phyloP scores from a whole-genome alignment of 2,888 invertebrate species.

The Carpatolechia fugitivella region DNA sequence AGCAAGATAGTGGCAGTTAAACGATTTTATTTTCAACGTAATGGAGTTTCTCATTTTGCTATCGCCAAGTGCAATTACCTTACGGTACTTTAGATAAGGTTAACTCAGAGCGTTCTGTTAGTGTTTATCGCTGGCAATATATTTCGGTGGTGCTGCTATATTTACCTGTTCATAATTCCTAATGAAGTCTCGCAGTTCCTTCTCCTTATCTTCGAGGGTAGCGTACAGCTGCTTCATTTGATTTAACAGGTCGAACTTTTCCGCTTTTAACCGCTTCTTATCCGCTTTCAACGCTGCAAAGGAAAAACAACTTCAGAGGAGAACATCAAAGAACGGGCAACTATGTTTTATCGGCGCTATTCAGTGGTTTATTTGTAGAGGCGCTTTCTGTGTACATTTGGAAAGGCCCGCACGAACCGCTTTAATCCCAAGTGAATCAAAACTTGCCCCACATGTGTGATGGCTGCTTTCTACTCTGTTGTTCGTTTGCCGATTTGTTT shows the following conservation, averaged over 20 bases:
- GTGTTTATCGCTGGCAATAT: neutral
- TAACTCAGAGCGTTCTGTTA: neutral
- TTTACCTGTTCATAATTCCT: constrained; percentile 91
- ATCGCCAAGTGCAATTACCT: neutral
- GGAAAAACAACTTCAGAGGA: constrained; percentile 30
- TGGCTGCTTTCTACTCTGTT: constrained; percentile 29
- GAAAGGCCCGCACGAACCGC: neutral
- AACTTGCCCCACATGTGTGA: constrained; percentile 18
- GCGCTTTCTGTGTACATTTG: neutral
- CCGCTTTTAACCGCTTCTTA: constrained; percentile 93
- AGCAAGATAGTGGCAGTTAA: too few species aligned
- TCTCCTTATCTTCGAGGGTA: constrained; percentile 96
- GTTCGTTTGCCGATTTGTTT: constrained; percentile 39
- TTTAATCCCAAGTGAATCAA: neutral
- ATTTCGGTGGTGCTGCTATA: neutral
- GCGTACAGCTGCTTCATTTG: constrained; percentile 97
- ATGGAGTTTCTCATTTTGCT: neutral
- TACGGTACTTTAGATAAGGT: neutral
- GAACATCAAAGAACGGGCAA: neutral
- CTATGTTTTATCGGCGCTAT: neutral
- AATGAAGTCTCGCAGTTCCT: constrained; percentile 95
- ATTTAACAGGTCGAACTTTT: constrained; percentile 94
- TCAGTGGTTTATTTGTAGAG: neutral
- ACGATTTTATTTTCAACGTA: neutral
- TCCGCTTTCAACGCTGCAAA: constrained; percentile 90